These are phyloP conservation scores for Lasioglossum malachurum DNA, from an alignment of 2,888 invertebrate genomes.

Conservation along the genomic window DNA sequence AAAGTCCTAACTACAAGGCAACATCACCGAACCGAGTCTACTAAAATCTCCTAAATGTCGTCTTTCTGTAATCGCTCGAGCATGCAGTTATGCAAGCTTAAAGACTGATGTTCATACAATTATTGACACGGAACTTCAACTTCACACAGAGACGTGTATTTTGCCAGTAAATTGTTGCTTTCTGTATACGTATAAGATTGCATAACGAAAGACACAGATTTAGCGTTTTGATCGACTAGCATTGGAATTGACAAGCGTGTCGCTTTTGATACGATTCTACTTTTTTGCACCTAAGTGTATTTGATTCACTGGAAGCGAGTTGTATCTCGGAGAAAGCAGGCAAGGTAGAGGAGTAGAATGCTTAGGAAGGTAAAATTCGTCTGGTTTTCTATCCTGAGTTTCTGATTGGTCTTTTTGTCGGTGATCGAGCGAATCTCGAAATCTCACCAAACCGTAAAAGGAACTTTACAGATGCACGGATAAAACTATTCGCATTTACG, in stretches of 20 bases:
- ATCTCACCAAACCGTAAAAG: not conserved
- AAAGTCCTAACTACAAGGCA: not conserved
- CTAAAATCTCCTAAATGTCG: not conserved
- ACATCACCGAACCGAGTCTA: not conserved
- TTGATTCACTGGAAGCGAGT: slow-evolving; percentile 32
- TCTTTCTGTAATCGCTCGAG: not conserved
- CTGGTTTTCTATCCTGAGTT: not conserved
- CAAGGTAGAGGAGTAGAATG: not conserved
- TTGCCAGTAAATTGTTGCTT: not conserved
- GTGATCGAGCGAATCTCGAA: slow-evolving; percentile 27
- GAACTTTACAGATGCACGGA: not conserved
- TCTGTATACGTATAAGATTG: not conserved
- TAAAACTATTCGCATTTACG: not conserved
- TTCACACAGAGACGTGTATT: not conserved
- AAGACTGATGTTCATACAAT: no score
- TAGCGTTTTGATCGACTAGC: not conserved
- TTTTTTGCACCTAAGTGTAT: slow-evolving; percentile 8
- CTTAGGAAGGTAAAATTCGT: not conserved
- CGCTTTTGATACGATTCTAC: not conserved
- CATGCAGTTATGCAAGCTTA: not conserved
- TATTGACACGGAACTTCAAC: not conserved
- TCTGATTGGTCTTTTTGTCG: not conserved
- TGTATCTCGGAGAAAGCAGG: slow-evolving; percentile 29
- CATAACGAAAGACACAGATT: not conserved
- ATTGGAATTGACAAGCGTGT: not conserved